Evolutionary conservation across 2,888 invertebrate species (phyloP), one percentile per base, ranked within the genome.

Genomic region (Elegia similella): DNA sequence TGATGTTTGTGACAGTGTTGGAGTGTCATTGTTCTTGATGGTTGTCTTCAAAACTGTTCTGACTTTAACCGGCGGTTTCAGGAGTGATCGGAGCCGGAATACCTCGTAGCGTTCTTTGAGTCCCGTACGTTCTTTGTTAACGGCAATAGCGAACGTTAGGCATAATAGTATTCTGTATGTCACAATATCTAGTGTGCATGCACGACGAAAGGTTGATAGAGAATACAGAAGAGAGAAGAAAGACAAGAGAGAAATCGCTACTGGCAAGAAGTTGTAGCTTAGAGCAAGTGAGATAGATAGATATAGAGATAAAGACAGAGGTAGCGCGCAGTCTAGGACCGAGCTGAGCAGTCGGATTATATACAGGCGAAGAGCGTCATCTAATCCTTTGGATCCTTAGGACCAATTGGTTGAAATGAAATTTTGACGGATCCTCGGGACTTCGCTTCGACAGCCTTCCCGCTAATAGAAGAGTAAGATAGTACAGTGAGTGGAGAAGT

Each of bases 151-250:
- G 84, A 82, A 86, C 80, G 81, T 86, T 78, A 85, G 82, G 82
- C 86, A 84, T 77, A 80, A 84, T 83, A 86, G 83, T 86, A 84
- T 85, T 86, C 69, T 86, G 86, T 86, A 84, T 90, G 90, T 89
- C 84, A 88, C 88, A 89, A 88, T 90, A 90, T 87, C 91, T 91
- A 91, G 91, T 91, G 91, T 91, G 80, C 91, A 91, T 91, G 91
- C 91, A 91, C 90, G 87, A 88, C 86, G 86, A 85, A 73, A 88
- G 87, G 83, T 78, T 79, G 86, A 88, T 86, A 89, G 83, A 86
- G 83, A 80, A 82, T 86, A 90, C 84, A 78, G 87, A 90, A 88
- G 88, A 87, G 83, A 82, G 84, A 88, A 89, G 87, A 86, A 80
- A 84, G 82, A 83, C 83, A 77, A 88, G 82, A 84, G 76, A 76